Conservation (phyloP, 1,140 invertebrate genomes). For the Hylyphantes graminicola region DNA sequence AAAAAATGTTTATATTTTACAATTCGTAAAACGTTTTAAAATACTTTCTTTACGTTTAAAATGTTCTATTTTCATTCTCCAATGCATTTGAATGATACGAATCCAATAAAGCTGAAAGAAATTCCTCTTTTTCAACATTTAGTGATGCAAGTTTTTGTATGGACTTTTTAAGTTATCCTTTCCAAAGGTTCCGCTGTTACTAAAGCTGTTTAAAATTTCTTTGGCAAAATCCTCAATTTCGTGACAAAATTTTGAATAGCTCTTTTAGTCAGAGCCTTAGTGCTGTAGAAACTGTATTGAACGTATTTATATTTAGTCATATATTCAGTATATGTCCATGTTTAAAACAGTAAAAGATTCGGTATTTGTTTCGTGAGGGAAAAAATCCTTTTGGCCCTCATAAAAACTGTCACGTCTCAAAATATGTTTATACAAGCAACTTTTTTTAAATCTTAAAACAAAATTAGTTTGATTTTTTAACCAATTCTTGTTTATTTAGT, state of each 20-base stretch:
- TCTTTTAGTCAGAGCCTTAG: too few relatives aligned
- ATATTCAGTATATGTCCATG: too few relatives aligned
- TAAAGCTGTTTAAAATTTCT: conserved; percentile 16
- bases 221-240: background rate
- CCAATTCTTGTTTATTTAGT: too few relatives aligned
- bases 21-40: background rate
- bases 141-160: background rate
- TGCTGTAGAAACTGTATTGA: too few relatives aligned
- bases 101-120: background rate
- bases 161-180: background rate
- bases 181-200: background rate
- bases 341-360: too few relatives aligned
- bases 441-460: too few relatives aligned
- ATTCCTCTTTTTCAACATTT: background rate
- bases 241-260: conserved; percentile 16
- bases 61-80: background rate
- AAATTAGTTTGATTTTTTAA: too few relatives aligned
- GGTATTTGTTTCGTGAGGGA: too few relatives aligned
- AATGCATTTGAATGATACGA: background rate
- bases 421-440: too few relatives aligned
- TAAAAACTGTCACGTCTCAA: too few relatives aligned
- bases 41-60: background rate
- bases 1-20: background rate
- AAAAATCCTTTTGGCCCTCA: too few relatives aligned
- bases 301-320: too few relatives aligned